Percentiles rank a stretch among this genome's conserved stretches.
phyloP scores from a whole-genome alignment of 2,888 invertebrate species.

The Plebejus melissa region DNA sequence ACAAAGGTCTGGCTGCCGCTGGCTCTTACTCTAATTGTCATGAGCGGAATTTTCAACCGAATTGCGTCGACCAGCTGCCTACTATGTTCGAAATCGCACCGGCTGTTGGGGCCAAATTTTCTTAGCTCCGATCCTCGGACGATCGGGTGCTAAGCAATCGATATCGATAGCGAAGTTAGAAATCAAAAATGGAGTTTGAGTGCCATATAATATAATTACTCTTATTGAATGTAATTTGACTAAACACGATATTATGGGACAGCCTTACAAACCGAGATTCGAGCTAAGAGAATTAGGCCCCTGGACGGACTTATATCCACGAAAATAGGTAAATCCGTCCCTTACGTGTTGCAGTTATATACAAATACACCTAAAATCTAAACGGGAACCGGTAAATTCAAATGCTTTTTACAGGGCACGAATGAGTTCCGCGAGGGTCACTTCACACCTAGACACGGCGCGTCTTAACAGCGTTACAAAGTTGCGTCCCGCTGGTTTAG shows the following conservation, averaged over 20 bases:
- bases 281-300: background rate
- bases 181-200: too few relatives aligned
- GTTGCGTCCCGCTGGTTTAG: background rate
- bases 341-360: background rate
- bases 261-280: background rate
- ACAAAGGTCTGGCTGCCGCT: background rate
- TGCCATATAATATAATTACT: too few relatives aligned
- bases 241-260: background rate
- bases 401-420: constrained; percentile 18
- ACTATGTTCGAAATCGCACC: constrained; percentile 60
- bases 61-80: constrained; percentile 55
- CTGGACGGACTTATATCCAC: background rate
- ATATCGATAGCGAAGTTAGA: too few relatives aligned
- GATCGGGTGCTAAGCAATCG: too few relatives aligned
- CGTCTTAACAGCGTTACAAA: background rate
- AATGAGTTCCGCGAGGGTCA: constrained; percentile 50
- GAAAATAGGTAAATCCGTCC: background rate
- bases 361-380: background rate
- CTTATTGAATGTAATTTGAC: too few relatives aligned
- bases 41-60: constrained; percentile 34
- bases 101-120: constrained; percentile 45
- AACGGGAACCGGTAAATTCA: background rate
- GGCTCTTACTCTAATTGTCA: constrained; percentile 14
- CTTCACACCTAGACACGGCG: background rate
- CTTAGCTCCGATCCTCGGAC: background rate